Base-by-base conservation (phyloP, 2,113 vertebrate genomes). In the Cavia aperea region DNA sequence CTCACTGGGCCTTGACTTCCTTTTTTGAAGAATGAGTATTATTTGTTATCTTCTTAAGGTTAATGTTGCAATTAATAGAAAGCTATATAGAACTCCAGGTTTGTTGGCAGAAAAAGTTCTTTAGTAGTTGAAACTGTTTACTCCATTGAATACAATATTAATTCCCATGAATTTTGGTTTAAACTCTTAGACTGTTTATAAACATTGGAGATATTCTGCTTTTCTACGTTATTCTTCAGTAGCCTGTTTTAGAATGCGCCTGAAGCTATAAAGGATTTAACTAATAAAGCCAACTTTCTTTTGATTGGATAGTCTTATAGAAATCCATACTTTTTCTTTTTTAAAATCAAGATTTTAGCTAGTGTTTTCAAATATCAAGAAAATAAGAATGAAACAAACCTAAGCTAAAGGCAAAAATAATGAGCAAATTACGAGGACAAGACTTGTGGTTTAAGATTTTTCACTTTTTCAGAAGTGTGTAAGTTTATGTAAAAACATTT, bases 1-100 rank as follows among this genome's bases (percentile, higher is more conserved):
- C 21, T 82, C 11, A n/a, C 14, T 90, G 62, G 46, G 8, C 23
- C n/a, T 94, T 93, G 46, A 81, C 31, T 88, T 93, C 13, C 18
- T 88, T 93, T 86, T 84, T 63, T 92, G n/a, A 75, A 91, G 43
- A 86, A 75, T 90, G 31, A 43, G 19, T 84, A 86, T 90, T 81
- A 70, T 12, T 91, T 96, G 33, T 29, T 56, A 54, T 51, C 46
- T 92, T 23, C 62, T 79, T 31, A 84, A 66, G 31, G 6, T 77
- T 90, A 81, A 87, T 87, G 8, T 89, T 81, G 16, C n/a, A 92
- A 84, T 95, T 92, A 91, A 89, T 78, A 88, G 36, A 70, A 92
- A 90, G 90, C 90, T 95, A 2, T 81, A 62, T 49, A 84, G 43
- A 90, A 43, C 63, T 68, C 65, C 66, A 65, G 68, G 29, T 39